Base-by-base conservation (phyloP, 2,113 vertebrate genomes). In the Prietella phreatophila region DNA sequence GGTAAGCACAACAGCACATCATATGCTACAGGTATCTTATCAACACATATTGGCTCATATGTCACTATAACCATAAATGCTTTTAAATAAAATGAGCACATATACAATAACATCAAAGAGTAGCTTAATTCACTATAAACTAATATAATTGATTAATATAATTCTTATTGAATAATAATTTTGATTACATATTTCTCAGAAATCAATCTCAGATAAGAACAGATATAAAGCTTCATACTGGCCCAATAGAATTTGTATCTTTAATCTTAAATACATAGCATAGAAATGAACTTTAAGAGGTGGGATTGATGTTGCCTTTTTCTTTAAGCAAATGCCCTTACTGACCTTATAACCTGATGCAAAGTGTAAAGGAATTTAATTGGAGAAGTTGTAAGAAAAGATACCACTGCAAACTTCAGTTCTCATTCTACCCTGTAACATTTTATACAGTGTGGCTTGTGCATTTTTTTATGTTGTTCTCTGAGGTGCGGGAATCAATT, bases 211-310 rank as follows among this genome's bases (percentile, higher is more conserved):
- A 78, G 27, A 15, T 27, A 76, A 76, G 20, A 42, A 76, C 25
- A n/a, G 73, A 50, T 50, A 79, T 42, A 55, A 78, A 78, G 5
- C 5, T 79, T 53, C 22, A 53, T 30, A 79, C 17, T 4, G 7
- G 8, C n/a, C 0, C 30, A 55, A 30, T 15, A 33, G 27, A 58
- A 33, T 33, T 58, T 36, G 8, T 56, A 50, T 50, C 11, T 22
- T 36, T 33, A 22, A 17, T 56, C 8, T 33, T 19, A 76, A 80
- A 27, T 78, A n/a, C 19, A 30, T 79, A 80, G 82, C 53, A 60
- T 76, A 60, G n/a, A 91, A 80, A 86, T 93, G 89, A 93, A 93
- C 91, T 85, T 90, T 39, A 84, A 85, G 88, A 92, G 89, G 91
- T 83, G 82, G 82, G 87, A 90, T 92, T 88, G 91, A 91, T 93